phyloP scores from a whole-genome alignment of 2,888 invertebrate species.

The Strigamia crassipes region DNA sequence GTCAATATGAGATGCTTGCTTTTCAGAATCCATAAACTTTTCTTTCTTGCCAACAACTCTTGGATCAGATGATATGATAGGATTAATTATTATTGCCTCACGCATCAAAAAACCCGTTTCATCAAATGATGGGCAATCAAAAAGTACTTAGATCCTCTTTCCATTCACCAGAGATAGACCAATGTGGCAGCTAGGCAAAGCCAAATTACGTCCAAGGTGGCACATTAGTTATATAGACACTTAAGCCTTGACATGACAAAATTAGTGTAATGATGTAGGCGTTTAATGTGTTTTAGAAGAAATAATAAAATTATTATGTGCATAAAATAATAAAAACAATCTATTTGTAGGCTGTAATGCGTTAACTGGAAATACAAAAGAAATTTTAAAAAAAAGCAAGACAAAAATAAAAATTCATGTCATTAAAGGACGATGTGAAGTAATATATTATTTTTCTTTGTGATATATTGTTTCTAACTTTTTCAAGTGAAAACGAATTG shows the following conservation, averaged over 20 bases:
- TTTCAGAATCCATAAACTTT: constrained; percentile 39
- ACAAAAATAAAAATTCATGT: neutral
- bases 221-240: constrained; percentile 33
- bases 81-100: constrained; percentile 40
- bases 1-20: constrained; percentile 38
- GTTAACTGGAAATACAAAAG: neutral
- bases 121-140: constrained; percentile 37
- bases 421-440: neutral
- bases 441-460: neutral
- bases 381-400: neutral
- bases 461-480: neutral
- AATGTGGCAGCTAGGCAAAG: neutral
- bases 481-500: neutral
- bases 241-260: neutral
- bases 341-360: neutral
- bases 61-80: constrained; percentile 34
- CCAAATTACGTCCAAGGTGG: constrained; percentile 40
- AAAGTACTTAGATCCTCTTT: constrained; percentile 38
- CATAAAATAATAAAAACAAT: neutral
- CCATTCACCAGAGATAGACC: constrained; percentile 21
- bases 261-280: neutral
- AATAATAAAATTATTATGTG: constrained; percentile 15
- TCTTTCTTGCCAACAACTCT: constrained; percentile 14
- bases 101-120: constrained; percentile 27
- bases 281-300: neutral